A percentile compares a stretch with the other conserved stretches of the same genome.
phyloP scores from a whole-genome alignment of 1,140 invertebrate genomes.

The Panulirus ornatus region DNA sequence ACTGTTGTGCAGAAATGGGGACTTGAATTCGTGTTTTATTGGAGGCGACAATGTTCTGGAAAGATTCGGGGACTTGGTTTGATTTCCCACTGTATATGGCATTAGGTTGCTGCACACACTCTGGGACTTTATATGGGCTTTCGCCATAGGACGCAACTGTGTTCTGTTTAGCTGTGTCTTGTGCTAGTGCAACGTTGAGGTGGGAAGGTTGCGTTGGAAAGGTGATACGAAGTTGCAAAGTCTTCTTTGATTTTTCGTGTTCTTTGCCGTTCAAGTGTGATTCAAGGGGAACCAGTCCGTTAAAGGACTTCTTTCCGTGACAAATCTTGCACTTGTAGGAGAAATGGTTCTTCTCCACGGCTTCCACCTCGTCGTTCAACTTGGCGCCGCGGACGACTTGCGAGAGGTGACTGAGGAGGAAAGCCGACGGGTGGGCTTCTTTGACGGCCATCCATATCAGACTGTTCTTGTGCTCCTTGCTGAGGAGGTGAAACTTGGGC shows the following conservation, averaged over 20 bases:
- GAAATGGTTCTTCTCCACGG: constrained; percentile 5
- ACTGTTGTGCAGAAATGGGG: too few species aligned
- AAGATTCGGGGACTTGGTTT: too few species aligned
- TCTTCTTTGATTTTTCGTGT: constrained; percentile 27
- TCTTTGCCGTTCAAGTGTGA: constrained; percentile 21
- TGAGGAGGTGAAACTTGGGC: background rate
- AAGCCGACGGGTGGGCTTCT: background rate
- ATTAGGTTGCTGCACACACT: too few species aligned
- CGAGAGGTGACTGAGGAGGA: background rate
- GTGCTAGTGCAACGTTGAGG: too few species aligned
- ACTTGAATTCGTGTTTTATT: too few species aligned
- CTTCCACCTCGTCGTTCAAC: background rate
- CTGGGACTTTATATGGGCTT: too few species aligned
- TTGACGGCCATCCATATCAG: constrained; percentile 15
- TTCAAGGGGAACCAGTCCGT: constrained; percentile 15
- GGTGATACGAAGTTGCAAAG: background rate
- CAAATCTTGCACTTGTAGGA: constrained; percentile 33
- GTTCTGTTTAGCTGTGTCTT: too few species aligned
- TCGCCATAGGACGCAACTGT: too few species aligned
- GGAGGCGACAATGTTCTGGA: too few species aligned
- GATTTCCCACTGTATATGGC: too few species aligned
- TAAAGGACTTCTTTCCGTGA: constrained; percentile 31
- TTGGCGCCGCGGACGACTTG: constrained; percentile 34
- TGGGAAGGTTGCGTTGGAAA: too few species aligned
- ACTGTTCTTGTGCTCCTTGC: constrained; percentile 31